A percentile compares a stretch with the other conserved stretches of the same genome.
Conservation (phyloP, 2,113 vertebrate genomes). For the Abramis brama region DNA sequence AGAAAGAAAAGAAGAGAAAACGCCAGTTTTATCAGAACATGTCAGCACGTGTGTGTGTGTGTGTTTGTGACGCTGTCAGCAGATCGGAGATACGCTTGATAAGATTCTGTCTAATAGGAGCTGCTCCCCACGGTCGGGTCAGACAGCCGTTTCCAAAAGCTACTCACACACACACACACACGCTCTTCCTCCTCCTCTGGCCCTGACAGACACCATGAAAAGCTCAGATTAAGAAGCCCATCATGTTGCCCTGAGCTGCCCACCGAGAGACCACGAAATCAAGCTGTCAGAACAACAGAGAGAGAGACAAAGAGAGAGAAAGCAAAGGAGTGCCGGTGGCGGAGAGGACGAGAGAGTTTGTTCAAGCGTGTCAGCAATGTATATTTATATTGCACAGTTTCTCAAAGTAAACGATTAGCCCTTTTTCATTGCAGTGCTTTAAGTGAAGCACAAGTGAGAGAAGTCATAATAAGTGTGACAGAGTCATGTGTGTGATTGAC, state of each 20-base stretch:
- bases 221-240: slow-evolving; percentile 91
- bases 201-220: slow-evolving; percentile 89
- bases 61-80: slow-evolving; percentile 43
- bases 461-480: neutral
- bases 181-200: slow-evolving; percentile 57
- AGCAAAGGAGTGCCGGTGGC: neutral
- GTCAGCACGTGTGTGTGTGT: slow-evolving; percentile 18
- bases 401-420: neutral
- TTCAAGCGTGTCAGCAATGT: neutral
- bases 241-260: slow-evolving; percentile 88
- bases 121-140: slow-evolving; percentile 86
- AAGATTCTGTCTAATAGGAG: slow-evolving; percentile 90
- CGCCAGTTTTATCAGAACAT: slow-evolving; percentile 14
- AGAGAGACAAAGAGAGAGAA: neutral
- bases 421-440: neutral
- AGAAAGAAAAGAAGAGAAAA: neutral
- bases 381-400: neutral
- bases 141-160: slow-evolving; percentile 86
- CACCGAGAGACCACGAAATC: slow-evolving; percentile 88
- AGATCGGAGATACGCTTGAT: slow-evolving; percentile 81
- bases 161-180: neutral
- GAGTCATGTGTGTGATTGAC: neutral
- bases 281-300: slow-evolving; percentile 87
- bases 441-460: neutral
- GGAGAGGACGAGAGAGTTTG: slow-evolving; percentile 35